Base-by-base conservation (phyloP, 2,888 invertebrate genomes). In the Melanostoma mellinum region DNA sequence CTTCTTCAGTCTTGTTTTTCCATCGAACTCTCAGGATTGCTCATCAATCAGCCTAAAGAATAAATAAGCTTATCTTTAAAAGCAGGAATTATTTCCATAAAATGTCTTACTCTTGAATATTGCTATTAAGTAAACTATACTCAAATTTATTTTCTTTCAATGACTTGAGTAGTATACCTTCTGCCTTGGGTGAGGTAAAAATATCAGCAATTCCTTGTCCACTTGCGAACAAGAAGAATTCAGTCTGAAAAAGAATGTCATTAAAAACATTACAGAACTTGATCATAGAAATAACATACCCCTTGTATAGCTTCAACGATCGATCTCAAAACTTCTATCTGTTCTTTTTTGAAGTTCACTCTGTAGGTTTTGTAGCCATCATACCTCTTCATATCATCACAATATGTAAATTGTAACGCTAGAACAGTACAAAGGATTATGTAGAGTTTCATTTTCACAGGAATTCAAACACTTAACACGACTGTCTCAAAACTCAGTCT, bases 331-430 rank as follows among this genome's bases (percentile, higher is more conserved):
- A 10, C 9, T 20, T 60, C 42, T 0, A 8, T 9, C 4, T 53
- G 52, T 8, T 4, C 30, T 0, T 2, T 6, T 2, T 20, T 36
- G n/a, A 72, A 72, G 10, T 2, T 6, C 6, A 61, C 60, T 32
- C 60, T 40, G 61, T 44, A 72, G 5, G 60, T 9, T 44, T 61
- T 72, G 20, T 72, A 72, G 4, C 60, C 60, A 42, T 60, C 60
- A 8, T 72, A 61, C 1, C 8, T 20, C 3, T 5, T 4, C 38
- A 38, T 42, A 33, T 33, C 42, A 10, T n/a, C 40, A 4, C 58
- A 40, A 35, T 8, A 2, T 6, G 52, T 10, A 44, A 72, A 35
- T 61, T 35, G 60, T 3, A 72, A 20, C 0, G 32, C 2, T 3
- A 44, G 3, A 9, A 71, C 3, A 2, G 42, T 3, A n/a, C 60